Conservation (phyloP, 2,113 vertebrate species). For the Salminus brasiliensis region DNA sequence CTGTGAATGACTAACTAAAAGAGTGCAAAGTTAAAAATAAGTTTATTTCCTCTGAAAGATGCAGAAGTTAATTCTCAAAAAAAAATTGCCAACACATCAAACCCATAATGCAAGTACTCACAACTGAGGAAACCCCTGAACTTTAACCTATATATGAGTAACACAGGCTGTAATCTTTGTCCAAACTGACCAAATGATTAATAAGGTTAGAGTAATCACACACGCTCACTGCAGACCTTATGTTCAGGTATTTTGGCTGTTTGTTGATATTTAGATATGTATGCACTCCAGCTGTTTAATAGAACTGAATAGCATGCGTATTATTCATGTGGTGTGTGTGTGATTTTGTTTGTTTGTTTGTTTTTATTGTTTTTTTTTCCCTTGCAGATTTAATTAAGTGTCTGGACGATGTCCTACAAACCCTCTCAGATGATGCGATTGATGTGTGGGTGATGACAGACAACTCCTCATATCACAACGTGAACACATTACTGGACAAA, state of each 20-base stretch:
- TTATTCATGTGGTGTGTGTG: too few species aligned
- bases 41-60: too few species aligned
- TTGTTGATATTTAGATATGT: too few species aligned
- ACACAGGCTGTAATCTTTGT: not conserved
- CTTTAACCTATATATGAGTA: not conserved
- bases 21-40: too few species aligned
- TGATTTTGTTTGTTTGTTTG: not conserved
- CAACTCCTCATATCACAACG: constrained; percentile 57
- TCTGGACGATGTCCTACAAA: constrained; percentile 77
- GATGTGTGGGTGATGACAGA: constrained; percentile 80
- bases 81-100: too few species aligned
- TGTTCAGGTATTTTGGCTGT: not conserved
- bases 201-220: not conserved
- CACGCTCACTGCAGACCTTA: not conserved
- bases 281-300: too few species aligned
- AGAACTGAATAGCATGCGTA: not conserved
- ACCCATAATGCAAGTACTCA: too few species aligned
- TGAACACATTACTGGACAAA: constrained; percentile 79
- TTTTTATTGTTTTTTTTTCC: not conserved
- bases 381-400: constrained; percentile 78
- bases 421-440: constrained; percentile 70
- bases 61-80: too few species aligned
- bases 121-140: too few species aligned
- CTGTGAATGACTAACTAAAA: too few species aligned
- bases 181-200: not conserved